Base-by-base conservation (phyloP, 2,797 vertebrate genomes). In the Chaunax sp. region DNA sequence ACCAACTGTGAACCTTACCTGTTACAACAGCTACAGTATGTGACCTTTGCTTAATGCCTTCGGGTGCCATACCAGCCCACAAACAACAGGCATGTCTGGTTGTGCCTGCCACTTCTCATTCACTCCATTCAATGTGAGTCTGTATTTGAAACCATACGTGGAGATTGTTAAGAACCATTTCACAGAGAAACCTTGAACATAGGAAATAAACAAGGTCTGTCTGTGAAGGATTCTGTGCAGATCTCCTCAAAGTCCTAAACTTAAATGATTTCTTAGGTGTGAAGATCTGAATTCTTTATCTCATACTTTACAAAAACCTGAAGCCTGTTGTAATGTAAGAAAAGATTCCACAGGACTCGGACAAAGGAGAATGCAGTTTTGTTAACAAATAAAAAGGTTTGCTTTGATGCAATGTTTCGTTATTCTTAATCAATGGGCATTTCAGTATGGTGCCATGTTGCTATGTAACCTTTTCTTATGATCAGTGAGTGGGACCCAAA, bases 11-110 rank as follows among this genome's bases (percentile, higher is more conserved):
- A 82, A 85, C 85, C 86, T 91, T 90, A 91, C 91, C 90, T 92
- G 86, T 86, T 86, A 89, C 87, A 79, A 78, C 83, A 81, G 89
- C 89, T 80, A 66, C 26, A 40, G 38, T 40, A 6, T 16, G 45
- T 87, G 88, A 93, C 92, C 92, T 94, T 93, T 92, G 73, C 80
- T 67, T 78, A 81, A 83, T 80, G 87, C 87, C 90, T 85, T 83
- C 81, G 9, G 82, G 88, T 86, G 80, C 69, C 71, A 82, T 77
- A 78, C 46, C 65, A 81, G 56, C 76, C 51, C 88, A 87, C 78
- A 90, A 94, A 88, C 85, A 90, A 82, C 83, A 86, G 40, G 33
- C 71, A 75, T 88, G 81, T 80, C 82, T 76, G 72, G 51, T 80
- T 75, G 75, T 46, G 69, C 80, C 87, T 80, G 90, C 86, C 85